Percentiles rank a stretch among this genome's conserved stretches.
Evolutionary conservation across 2,113 vertebrate species (phyloP).

Genomic region (Climacteris rufus): DNA sequence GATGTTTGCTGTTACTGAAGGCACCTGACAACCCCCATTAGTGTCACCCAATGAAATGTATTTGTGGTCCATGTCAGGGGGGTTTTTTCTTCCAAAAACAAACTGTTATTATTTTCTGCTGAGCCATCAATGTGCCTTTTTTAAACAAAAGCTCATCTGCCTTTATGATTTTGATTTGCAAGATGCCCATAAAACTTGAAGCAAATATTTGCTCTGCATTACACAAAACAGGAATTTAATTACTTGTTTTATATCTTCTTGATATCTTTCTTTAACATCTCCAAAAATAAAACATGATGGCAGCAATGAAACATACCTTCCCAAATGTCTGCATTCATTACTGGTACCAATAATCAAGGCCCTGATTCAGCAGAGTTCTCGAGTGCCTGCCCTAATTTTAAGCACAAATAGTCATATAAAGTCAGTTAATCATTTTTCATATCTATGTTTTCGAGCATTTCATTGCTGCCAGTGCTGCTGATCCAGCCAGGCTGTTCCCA

Average conservation of each 20-base stretch:
- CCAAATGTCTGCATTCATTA: constrained; percentile 26
- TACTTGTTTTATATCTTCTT: constrained; percentile 4
- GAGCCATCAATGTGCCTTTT: constrained; percentile 7
- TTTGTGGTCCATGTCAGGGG: neutral
- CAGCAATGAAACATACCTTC: constrained; percentile 26
- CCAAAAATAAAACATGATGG: constrained; percentile 26
- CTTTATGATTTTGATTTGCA: constrained; percentile 41
- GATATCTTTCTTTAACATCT: neutral
- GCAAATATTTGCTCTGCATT: constrained; percentile 46
- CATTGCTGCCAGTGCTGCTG: neutral
- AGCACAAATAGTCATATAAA: neutral
- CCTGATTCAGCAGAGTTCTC: constrained; percentile 27
- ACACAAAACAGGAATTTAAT: constrained; percentile 35
- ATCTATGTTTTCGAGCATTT: neutral
- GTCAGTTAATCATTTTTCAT: constrained; percentile 10
- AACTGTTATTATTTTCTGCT: constrained; percentile 8
- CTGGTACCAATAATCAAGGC: neutral
- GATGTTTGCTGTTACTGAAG: constrained; percentile 14
- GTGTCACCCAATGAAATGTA: constrained; percentile 24
- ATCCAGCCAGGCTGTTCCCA: neutral
- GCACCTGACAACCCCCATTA: neutral
- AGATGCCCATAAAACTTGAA: constrained; percentile 5
- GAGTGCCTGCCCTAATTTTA: constrained; percentile 24
- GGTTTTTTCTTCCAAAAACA: neutral
- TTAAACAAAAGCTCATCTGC: constrained; percentile 23